Percentiles rank a stretch among this genome's conserved stretches.
Evolutionary conservation across 2,888 invertebrate genomes (phyloP).

Genomic region (Asteroscopus sphinx): DNA sequence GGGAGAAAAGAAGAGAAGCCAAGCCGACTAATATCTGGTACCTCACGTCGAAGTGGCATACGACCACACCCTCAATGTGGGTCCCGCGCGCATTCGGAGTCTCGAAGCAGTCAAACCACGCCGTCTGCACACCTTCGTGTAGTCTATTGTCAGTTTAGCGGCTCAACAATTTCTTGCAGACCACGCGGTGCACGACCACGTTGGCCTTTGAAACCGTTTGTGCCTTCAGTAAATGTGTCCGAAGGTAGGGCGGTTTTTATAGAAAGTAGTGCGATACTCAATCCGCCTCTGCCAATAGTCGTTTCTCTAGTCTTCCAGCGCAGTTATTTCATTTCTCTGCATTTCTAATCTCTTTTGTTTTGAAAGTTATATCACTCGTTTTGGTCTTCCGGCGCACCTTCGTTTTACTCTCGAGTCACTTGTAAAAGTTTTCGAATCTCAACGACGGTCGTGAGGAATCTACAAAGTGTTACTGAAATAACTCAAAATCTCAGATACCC

Average conservation of each 20-base stretch:
- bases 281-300: neutral
- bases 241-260: constrained; percentile 16
- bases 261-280: neutral
- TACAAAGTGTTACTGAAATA: too few species aligned
- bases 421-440: neutral
- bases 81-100: neutral
- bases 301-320: constrained; percentile 3
- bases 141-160: constrained; percentile 4
- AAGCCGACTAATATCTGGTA: neutral
- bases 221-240: neutral
- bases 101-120: neutral
- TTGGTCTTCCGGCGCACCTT: too few species aligned
- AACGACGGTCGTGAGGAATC: neutral
- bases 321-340: neutral
- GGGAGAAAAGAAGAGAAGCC: constrained; percentile 1
- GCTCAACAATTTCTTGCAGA: constrained; percentile 19
- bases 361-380: too few species aligned
- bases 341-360: too few species aligned
- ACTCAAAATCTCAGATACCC: too few species aligned
- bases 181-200: neutral
- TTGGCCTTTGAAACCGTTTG: neutral
- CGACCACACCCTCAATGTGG: neutral
- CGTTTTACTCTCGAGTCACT: too few species aligned
- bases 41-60: neutral
- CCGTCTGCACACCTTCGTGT: neutral